Evolutionary conservation across 2,888 invertebrate genomes (phyloP).

Genomic region (Nematopogon swammerdamellus): DNA sequence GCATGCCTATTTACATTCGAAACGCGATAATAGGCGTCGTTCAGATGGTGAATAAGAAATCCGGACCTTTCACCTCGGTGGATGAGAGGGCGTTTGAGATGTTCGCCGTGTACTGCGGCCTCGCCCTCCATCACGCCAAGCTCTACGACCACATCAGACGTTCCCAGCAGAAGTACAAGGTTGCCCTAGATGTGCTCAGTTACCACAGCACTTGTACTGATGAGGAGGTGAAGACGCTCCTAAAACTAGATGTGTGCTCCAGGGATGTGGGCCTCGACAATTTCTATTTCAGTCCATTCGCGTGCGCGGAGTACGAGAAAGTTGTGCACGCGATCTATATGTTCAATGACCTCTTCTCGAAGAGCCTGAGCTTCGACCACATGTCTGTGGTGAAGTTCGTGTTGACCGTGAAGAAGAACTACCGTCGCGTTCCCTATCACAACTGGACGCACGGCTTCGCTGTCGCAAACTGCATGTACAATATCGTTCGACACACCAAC

Average conservation of each 20-base stretch:
- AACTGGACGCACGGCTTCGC: conserved; percentile 89
- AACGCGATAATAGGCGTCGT: conserved; percentile 80
- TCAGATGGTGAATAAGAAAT: conserved; percentile 77
- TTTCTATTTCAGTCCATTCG: conserved; percentile 71
- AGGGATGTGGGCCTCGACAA: conserved; percentile 38
- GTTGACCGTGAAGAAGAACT: conserved; percentile 81
- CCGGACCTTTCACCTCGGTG: conserved; percentile 57
- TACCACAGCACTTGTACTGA: conserved; percentile 80
- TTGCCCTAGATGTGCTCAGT: conserved; percentile 78
- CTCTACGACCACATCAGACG: conserved; percentile 78
- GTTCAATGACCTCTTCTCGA: conserved; percentile 71
- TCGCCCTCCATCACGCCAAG: conserved; percentile 82
- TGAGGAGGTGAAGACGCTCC: conserved; percentile 56
- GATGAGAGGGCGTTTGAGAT: conserved; percentile 82
- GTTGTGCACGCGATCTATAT: conserved; percentile 70
- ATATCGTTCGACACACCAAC: conserved; percentile 61
- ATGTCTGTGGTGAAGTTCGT: conserved; percentile 69
- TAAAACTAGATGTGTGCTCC: conserved; percentile 17
- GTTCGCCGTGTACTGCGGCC: conserved; percentile 81
- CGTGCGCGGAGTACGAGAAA: conserved; percentile 67
- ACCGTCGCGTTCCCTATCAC: conserved; percentile 79
- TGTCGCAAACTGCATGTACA: conserved; percentile 81
- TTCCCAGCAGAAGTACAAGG: conserved; percentile 79
- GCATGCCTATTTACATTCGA: conserved; percentile 84
- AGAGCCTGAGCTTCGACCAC: conserved; percentile 63